phyloP scores from a whole-genome alignment of 2,797 vertebrate species.

The Gallinago solitaria region DNA sequence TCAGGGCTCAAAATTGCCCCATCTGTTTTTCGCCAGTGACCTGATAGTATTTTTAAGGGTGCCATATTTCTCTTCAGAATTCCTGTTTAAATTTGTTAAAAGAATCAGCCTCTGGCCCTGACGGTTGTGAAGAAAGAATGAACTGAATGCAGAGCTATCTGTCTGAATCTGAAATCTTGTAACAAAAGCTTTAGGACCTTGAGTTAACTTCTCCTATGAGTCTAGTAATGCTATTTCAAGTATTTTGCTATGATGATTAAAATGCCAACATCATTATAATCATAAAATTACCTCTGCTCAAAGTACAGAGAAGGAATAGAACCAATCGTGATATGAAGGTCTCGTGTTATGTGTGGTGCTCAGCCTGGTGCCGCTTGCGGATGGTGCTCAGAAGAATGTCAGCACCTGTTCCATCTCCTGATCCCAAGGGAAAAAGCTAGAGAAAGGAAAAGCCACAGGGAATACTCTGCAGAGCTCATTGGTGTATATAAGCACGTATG shows the following conservation, averaged over 20 bases:
- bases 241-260: background rate
- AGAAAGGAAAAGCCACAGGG: background rate
- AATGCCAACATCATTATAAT: background rate
- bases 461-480: background rate
- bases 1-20: background rate
- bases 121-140: background rate
- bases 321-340: background rate
- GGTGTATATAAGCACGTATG: accelerated
- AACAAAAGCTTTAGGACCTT: background rate
- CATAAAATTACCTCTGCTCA: background rate
- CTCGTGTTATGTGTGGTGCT: background rate
- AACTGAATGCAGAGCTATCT: background rate
- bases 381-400: background rate
- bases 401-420: background rate
- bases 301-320: background rate
- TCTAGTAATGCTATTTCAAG: background rate
- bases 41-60: background rate
- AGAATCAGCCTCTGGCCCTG: background rate
- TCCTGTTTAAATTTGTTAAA: background rate
- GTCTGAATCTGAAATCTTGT: background rate
- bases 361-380: background rate
- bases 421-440: background rate
- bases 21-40: background rate
- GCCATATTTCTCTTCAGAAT: background rate
- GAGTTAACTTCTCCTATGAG: background rate